Evolutionary conservation across 2,113 vertebrate species (phyloP).

Genomic region (Myotis brandtii): DNA sequence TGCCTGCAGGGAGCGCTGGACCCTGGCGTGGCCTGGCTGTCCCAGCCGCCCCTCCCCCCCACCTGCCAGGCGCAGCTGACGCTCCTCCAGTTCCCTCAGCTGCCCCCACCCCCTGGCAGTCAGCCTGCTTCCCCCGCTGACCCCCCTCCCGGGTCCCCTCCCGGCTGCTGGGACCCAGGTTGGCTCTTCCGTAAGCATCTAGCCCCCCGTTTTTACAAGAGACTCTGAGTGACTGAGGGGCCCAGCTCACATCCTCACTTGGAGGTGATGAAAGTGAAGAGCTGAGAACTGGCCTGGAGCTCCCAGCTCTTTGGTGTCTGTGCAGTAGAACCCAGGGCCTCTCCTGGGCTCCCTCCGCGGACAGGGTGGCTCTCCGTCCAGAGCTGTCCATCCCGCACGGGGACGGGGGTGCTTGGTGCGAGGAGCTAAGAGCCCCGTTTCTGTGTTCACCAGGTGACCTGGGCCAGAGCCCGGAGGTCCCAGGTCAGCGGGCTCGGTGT

Average conservation of each 20-base stretch:
- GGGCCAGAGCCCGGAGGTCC: not conserved
- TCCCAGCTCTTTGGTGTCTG: fast-evolving
- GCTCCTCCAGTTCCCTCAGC: too few relatives aligned
- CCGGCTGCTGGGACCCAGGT: not conserved
- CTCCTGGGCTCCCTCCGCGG: not conserved
- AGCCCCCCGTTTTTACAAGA: not conserved
- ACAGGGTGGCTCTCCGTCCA: fast-evolving
- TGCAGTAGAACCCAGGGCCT: too few relatives aligned
- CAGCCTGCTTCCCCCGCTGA: not conserved
- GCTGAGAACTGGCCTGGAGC: not conserved
- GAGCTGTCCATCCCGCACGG: not conserved
- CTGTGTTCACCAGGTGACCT: constrained; percentile 43
- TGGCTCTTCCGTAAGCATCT: not conserved
- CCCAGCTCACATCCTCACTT: not conserved
- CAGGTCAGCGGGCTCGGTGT: not conserved
- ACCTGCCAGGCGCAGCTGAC: fast-evolving
- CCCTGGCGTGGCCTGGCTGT: fast-evolving
- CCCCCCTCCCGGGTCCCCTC: not conserved
- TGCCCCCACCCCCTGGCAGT: not conserved
- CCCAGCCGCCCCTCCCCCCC: not conserved
- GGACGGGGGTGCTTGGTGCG: not conserved
- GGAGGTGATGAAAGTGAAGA: not conserved
- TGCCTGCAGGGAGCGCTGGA: not conserved
- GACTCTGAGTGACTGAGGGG: not conserved
- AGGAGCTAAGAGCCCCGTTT: not conserved